These are phyloP conservation scores for Ceratina australensis DNA, from an alignment of 1,140 invertebrate species.

Conservation along the genomic window DNA sequence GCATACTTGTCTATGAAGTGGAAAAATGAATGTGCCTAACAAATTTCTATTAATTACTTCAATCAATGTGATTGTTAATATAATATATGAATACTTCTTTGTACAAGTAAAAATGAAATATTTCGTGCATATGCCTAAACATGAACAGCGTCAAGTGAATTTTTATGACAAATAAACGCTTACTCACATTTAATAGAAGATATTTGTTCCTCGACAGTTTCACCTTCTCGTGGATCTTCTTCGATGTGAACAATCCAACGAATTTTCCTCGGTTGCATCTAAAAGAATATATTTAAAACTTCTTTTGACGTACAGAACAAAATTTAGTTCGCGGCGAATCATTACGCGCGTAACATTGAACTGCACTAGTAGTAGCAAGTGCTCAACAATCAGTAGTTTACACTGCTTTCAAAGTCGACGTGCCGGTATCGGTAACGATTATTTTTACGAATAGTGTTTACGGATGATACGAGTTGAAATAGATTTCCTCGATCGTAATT, in stretches of 20 bases:
- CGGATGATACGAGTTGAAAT: conserved; percentile 46
- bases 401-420: conserved; percentile 44
- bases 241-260: conserved; percentile 80
- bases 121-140: no score
- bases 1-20: conserved; percentile 6
- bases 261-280: conserved; percentile 74
- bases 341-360: conserved; percentile 4
- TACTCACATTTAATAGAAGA: conserved; percentile 78
- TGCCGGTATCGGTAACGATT: conserved; percentile 51
- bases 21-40: conserved; percentile 10
- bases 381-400: conserved; percentile 26
- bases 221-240: conserved; percentile 73
- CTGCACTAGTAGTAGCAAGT: conserved; percentile 34
- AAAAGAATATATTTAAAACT: conserved; percentile 4
- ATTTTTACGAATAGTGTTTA: conserved; percentile 53
- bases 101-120: neutral
- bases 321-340: neutral
- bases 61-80: neutral
- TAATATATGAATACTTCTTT: no score
- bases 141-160: no score
- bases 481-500: conserved; percentile 17
- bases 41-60: neutral
- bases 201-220: conserved; percentile 80
- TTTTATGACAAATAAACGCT: neutral
- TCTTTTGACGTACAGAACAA: neutral